Percentiles rank a stretch among this genome's conserved stretches.
These are phyloP conservation scores for Crotophaga sulcirostris DNA, from an alignment of 2,113 vertebrate species.

Conservation along the genomic window DNA sequence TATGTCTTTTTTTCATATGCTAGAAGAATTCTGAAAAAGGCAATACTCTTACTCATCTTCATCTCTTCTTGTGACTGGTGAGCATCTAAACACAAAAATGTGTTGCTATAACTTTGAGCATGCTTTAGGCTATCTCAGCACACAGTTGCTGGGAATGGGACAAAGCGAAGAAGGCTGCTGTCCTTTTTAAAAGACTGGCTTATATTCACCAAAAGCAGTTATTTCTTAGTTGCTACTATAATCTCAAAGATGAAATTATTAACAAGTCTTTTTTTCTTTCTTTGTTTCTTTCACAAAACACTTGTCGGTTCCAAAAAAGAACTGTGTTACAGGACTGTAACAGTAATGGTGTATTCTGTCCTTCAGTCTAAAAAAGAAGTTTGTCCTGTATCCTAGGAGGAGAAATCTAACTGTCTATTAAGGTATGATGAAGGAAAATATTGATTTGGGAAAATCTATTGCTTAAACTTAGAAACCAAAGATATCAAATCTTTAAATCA, in stretches of 20 bases:
- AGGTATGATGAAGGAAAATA: neutral
- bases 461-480: neutral
- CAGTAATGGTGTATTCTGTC: neutral
- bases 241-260: constrained; percentile 16
- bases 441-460: neutral
- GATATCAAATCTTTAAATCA: neutral
- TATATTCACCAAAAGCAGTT: constrained; percentile 29
- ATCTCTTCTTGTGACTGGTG: constrained; percentile 39
- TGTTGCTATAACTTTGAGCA: constrained; percentile 58
- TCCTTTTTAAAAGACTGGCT: constrained; percentile 51
- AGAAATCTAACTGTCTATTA: neutral
- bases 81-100: neutral
- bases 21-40: constrained; percentile 49
- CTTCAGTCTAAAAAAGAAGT: neutral
- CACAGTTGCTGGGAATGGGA: constrained; percentile 25
- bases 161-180: neutral
- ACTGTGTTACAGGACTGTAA: neutral
- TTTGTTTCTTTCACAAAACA: constrained; percentile 12
- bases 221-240: constrained; percentile 51
- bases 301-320: neutral
- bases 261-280: neutral
- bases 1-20: constrained; percentile 52
- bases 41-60: constrained; percentile 46
- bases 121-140: constrained; percentile 60
- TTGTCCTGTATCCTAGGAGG: neutral